Conservation (phyloP, 2,113 vertebrate species). For the Rhombomys opimus region DNA sequence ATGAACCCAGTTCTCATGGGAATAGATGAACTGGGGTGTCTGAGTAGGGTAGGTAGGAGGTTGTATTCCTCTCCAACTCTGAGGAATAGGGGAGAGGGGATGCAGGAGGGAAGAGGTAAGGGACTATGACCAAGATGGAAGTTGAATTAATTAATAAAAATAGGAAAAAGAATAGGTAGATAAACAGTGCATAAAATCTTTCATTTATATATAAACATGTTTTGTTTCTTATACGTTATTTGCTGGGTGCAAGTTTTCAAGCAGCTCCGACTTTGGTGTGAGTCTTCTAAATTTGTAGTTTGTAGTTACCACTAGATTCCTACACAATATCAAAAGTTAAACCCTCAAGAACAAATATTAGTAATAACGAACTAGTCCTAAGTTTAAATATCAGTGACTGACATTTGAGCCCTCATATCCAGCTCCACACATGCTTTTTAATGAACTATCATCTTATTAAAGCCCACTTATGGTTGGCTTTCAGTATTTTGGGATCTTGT, state of each 20-base stretch:
- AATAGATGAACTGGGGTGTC: too few species aligned
- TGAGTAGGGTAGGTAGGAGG: too few species aligned
- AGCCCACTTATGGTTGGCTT: neutral
- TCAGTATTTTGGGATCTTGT: neutral
- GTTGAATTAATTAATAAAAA: neutral
- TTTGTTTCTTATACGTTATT: neutral
- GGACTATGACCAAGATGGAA: too few species aligned
- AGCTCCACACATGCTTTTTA: neutral
- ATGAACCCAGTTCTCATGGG: too few species aligned
- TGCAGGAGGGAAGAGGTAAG: too few species aligned
- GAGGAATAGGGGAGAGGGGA: too few species aligned
- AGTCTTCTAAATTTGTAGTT: neutral
- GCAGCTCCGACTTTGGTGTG: neutral
- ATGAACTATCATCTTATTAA: constrained; percentile 26
- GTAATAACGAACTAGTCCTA: neutral
- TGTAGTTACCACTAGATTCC: neutral
- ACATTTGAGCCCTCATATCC: neutral
- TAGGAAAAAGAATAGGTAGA: neutral
- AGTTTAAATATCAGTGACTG: neutral
- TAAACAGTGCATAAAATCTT: constrained; percentile 21
- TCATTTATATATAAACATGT: neutral
- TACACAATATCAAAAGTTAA: neutral
- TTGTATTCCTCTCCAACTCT: too few species aligned
- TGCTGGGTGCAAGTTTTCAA: constrained; percentile 4
- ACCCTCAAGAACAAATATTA: neutral